Base-by-base conservation (phyloP, 2,888 invertebrate species). In the Luperina nickerlii region DNA sequence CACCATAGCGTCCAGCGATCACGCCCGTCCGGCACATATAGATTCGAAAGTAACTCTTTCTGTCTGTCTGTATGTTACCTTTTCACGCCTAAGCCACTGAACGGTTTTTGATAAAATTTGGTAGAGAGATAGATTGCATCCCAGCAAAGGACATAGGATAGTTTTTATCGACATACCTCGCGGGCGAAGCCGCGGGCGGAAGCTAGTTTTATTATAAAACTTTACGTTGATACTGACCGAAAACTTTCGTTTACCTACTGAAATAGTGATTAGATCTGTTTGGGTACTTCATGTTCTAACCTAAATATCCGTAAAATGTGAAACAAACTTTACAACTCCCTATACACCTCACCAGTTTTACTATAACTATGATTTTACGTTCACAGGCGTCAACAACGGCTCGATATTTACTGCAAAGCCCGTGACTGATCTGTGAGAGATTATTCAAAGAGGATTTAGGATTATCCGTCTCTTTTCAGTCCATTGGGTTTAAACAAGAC, bases 371-470 rank as follows among this genome's bases (percentile, higher is more conserved):
- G 77, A 82, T 79, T 77, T 88, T 57, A 75, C 57, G 80, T 65
- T 78, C 68, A 62, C 77, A 63, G 32, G 38, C 79, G 68, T 75
- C 78, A 81, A 81, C 81, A 85, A 70, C 75, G 75, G 63, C 60
- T 78, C 79, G 57, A 83, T 82, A 89, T 83, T 81, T 89, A 82
- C 71, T 66, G 42, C 78, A 70, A 42, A 69, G 69, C 57, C 27
- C 68, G 63, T 63, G 48, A 69, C 62, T 82, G 81, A 89, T 85
- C 73, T 68, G 32, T 66, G 63, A 57, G 42, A 81, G 76, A 85
- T 83, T 81, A 77, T 76, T 81, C 78, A 81, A 83, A 81, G 74
- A 78, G 74, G 82, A 83, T 89, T 83, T 87, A 81, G 24, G 38
- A 63, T 32, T 18, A 57, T 57, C 70, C 32, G 27, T 82, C 86